Evolutionary conservation across 2,113 vertebrate species (phyloP).

Genomic region (Narcine bancroftii): DNA sequence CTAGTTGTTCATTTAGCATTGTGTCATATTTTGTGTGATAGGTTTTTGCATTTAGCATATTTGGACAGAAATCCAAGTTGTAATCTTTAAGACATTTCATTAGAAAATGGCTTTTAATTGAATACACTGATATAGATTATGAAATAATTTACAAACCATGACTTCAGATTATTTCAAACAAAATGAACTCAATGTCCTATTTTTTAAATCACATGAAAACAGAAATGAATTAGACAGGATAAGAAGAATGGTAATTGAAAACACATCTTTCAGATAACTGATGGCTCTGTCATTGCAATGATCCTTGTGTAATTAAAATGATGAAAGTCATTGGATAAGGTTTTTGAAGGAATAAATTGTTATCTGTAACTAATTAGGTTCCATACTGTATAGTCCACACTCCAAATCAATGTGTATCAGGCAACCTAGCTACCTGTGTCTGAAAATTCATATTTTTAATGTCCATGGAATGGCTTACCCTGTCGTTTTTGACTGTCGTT

Average conservation of each 20-base stretch:
- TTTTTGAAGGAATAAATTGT: background rate
- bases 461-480: background rate
- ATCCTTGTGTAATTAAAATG: background rate
- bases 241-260: background rate
- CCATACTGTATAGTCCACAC: background rate
- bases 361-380: background rate
- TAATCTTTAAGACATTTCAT: background rate
- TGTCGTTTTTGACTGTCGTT: background rate
- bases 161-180: background rate
- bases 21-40: background rate
- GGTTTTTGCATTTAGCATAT: background rate
- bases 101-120: background rate
- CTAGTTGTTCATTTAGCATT: background rate
- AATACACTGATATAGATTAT: background rate
- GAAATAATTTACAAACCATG: background rate
- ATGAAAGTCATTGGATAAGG: background rate
- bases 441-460: background rate
- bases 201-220: background rate
- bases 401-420: background rate
- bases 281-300: background rate
- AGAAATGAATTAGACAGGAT: background rate
- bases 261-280: background rate
- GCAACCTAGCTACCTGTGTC: background rate
- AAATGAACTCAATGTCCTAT: too few species aligned
- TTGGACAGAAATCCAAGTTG: background rate